Base-by-base conservation (phyloP, 2,888 invertebrate genomes). In the Oscheius sp. region DNA sequence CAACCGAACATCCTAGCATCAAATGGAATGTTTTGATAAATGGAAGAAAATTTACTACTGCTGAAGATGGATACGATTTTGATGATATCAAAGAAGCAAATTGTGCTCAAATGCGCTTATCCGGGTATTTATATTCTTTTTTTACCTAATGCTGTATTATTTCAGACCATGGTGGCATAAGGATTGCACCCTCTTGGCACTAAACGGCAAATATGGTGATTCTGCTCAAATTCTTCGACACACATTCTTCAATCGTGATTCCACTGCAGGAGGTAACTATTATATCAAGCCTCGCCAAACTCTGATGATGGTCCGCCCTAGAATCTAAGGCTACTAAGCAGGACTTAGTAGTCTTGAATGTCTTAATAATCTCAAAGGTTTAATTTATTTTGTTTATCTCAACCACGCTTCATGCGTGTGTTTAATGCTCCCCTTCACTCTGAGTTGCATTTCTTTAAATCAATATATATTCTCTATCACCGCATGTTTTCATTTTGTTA, bases 121-220 rank as follows among this genome's bases (percentile, higher is more conserved):
- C 64, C 55, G 83, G 83, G 83, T 83, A 25, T 39, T 71, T 73
- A 31, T 46, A 17, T n/a, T 15, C 46, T 46, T 20, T 46, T 20
- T 46, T 20, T 46, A 6, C 4, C 50, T 52, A 52, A 52, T 52
- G 2, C 27, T 1, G 6, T 12, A 31, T 53, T 8, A 15, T 65
- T 71, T 58, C 72, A 79, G 80, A n/a, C 78, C 70, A 20, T 80
- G 80, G 80, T 80, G 80, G 80, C 80, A 80, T 58, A 50, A 57
- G 6, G 74, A 76, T 64, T 80, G 80, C 63, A 75, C 79, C 12
- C 29, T 65, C 31, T 64, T 74, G 10, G 71, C 76, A 1, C 69
- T 81, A n/a, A 80, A 80, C 57, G 80, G 80, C 3, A 37, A 64
- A 45, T 81, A 81, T 53, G 81, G 74, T 5, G 69, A 72, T 48